Evolutionary conservation across 2,113 vertebrate genomes (phyloP).

Genomic region (Eupsittula cactorum): DNA sequence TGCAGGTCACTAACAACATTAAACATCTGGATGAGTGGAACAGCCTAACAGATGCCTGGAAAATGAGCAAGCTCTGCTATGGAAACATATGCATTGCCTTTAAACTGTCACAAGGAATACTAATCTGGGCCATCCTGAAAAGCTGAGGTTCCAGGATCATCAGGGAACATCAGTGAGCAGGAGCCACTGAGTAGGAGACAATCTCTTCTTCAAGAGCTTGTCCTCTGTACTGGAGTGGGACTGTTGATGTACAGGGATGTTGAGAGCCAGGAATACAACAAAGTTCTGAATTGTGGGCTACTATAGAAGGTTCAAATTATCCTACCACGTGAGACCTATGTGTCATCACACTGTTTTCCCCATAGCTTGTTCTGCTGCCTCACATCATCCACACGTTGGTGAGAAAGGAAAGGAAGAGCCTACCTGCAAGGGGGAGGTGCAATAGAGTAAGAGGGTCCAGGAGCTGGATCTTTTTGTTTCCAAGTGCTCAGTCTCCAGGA

Average conservation of each 20-base stretch:
- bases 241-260: background rate
- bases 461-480: background rate
- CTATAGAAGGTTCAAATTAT: background rate
- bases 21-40: background rate
- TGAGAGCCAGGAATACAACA: background rate
- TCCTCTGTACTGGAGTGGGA: background rate
- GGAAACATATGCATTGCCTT: background rate
- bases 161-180: background rate
- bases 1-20: background rate
- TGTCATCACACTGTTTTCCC: background rate
- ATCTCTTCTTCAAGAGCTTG: background rate
- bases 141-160: background rate
- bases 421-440: background rate
- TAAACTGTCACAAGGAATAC: background rate
- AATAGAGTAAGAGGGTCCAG: background rate
- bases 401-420: background rate
- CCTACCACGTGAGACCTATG: background rate
- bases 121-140: background rate
- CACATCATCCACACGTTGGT: fast-evolving
- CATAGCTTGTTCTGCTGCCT: background rate
- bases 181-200: background rate
- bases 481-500: background rate
- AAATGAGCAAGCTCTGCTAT: background rate
- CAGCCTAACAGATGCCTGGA: background rate
- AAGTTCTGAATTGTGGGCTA: background rate